Evolutionary conservation across 2,888 invertebrate genomes (phyloP).

Genomic region (Volucella zonaria): DNA sequence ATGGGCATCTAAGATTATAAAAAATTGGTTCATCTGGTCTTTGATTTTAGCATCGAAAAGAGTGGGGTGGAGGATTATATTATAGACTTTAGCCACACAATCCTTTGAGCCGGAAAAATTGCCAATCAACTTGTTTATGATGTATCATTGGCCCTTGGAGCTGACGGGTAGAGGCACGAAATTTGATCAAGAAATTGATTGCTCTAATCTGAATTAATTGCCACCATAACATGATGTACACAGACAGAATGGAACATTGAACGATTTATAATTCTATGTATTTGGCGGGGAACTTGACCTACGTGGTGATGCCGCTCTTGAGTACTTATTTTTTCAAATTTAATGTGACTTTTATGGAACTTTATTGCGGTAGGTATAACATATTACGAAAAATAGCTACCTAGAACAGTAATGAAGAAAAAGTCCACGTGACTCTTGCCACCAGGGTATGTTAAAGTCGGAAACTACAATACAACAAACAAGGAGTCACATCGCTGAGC

Average conservation of each 20-base stretch:
- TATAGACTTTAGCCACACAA: slow-evolving; percentile 45
- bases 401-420: too few species aligned
- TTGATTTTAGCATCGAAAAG: slow-evolving; percentile 45
- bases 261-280: slow-evolving; percentile 63
- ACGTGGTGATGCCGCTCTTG: neutral
- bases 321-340: slow-evolving; percentile 53
- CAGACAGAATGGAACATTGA: slow-evolving; percentile 58
- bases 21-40: slow-evolving; percentile 64
- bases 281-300: neutral
- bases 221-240: slow-evolving; percentile 58
- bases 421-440: too few species aligned
- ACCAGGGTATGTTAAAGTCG: too few species aligned
- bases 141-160: slow-evolving; percentile 14
- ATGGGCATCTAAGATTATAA: slow-evolving; percentile 37
- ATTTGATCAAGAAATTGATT: slow-evolving; percentile 56
- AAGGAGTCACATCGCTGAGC: too few species aligned
- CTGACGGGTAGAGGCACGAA: slow-evolving; percentile 31
- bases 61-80: slow-evolving; percentile 10
- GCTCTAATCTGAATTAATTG: slow-evolving; percentile 71
- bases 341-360: too few species aligned
- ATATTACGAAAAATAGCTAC: too few species aligned
- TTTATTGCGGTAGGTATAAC: too few species aligned
- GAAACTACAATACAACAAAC: too few species aligned
- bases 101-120: slow-evolving; percentile 69
- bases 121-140: slow-evolving; percentile 67